Conservation (phyloP, 30 jellyfish, hydroid and myxozoan genomes). For the Aurelia sp. region DNA sequence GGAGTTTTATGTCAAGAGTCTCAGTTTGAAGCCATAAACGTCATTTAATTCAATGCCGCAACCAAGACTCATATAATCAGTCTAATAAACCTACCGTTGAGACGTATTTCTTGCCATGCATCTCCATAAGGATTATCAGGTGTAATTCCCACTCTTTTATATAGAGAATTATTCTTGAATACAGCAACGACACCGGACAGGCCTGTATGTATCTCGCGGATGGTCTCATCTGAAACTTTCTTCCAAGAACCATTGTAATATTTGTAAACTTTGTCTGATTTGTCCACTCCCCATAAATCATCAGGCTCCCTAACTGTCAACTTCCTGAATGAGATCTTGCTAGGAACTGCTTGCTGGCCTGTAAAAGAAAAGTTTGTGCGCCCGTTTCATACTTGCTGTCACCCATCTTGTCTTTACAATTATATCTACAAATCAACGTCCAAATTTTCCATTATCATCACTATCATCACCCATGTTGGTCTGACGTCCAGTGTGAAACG, state of each 20-base stretch:
- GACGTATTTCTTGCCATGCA: conserved; percentile 13
- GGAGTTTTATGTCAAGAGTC: no score
- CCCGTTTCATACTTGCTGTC: no score
- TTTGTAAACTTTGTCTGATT: conserved; percentile 10
- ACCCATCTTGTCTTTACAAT: no score
- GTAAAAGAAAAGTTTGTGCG: not conserved
- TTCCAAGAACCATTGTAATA: conserved; percentile 37
- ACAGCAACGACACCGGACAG: conserved; percentile 40
- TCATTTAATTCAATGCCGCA: no score
- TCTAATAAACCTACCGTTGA: conserved; percentile 1
- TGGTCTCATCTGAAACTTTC: conserved; percentile 24
- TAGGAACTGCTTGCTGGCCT: conserved; percentile 51
- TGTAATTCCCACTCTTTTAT: conserved; percentile 39
- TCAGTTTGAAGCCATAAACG: no score
- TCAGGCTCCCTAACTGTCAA: conserved; percentile 22
- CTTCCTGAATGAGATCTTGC: conserved; percentile 20
- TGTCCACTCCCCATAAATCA: conserved; percentile 54
- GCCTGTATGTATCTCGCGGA: conserved; percentile 45
- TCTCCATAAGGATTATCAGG: conserved; percentile 21
- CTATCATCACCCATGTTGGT: no score
- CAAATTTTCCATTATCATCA: no score
- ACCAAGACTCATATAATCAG: not conserved
- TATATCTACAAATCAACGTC: no score
- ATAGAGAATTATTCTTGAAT: conserved; percentile 6
- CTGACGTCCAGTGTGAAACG: no score